phyloP scores from a whole-genome alignment of 1,140 invertebrate genomes.

The Anadara kagoshimensis region DNA sequence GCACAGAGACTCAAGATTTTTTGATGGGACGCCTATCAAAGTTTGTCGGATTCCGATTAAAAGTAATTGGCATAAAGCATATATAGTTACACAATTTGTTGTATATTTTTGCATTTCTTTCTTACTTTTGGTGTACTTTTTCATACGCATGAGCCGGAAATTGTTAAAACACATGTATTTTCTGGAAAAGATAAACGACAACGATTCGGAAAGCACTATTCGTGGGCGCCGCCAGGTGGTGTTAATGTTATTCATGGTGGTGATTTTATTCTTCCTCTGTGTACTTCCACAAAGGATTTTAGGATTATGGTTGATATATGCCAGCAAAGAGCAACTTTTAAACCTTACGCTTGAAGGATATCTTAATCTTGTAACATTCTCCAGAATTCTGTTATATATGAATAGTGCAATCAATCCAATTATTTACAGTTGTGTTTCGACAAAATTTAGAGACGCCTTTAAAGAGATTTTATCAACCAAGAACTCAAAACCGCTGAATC shows the following conservation, averaged over 20 bases:
- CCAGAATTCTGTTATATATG: constrained; percentile 64
- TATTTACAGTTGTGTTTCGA: constrained; percentile 57
- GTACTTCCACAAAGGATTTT: constrained; percentile 90
- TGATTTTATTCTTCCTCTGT: constrained; percentile 92
- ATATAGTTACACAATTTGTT: constrained; percentile 46
- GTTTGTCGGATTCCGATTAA: constrained; percentile 51
- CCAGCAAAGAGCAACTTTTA: constrained; percentile 80
- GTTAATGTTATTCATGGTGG: constrained; percentile 90
- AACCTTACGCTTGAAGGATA: constrained; percentile 85
- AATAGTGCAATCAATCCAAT: constrained; percentile 58
- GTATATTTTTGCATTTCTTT: constrained; percentile 50
- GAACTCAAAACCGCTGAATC: no score
- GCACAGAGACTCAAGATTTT: constrained; percentile 32
- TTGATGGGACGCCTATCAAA: constrained; percentile 40
- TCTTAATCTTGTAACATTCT: constrained; percentile 90
- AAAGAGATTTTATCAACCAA: background rate
- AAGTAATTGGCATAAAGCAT: constrained; percentile 41
- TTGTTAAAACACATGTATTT: constrained; percentile 9
- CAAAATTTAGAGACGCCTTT: constrained; percentile 52
- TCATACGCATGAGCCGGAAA: constrained; percentile 8
- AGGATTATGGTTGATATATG: constrained; percentile 79
- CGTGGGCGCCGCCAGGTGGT: constrained; percentile 77
- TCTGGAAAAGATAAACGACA: constrained; percentile 8
- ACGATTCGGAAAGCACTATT: constrained; percentile 19
- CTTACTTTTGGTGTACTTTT: constrained; percentile 43